A percentile compares a stretch with the other conserved stretches of the same genome.
Conservation (phyloP, 2,888 invertebrate genomes). For the Ischnura elegans region DNA sequence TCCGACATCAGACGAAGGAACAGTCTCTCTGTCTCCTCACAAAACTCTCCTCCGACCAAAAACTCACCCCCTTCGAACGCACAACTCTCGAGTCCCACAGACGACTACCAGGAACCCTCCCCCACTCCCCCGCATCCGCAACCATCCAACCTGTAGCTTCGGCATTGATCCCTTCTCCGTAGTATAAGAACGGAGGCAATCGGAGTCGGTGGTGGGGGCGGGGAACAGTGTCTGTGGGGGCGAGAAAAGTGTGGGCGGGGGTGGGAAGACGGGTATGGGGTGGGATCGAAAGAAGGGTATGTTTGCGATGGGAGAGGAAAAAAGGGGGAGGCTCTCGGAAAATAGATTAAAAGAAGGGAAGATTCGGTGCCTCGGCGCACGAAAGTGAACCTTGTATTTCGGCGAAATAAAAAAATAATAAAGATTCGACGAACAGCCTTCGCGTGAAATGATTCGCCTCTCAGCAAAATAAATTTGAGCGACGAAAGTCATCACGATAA, state of each 20-base stretch:
- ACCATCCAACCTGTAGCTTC: conserved; percentile 64
- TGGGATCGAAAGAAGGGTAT: background rate
- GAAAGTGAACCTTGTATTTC: background rate
- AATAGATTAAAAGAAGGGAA: background rate
- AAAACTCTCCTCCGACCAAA: background rate
- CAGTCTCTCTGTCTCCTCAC: background rate
- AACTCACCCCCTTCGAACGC: too few species aligned
- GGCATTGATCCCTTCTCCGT: conserved; percentile 54
- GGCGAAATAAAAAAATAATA: background rate
- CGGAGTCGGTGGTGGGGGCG: background rate
- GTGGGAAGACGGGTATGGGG: background rate
- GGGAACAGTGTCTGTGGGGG: background rate
- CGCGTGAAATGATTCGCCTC: too few species aligned
- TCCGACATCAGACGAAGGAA: background rate
- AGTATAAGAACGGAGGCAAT: conserved; percentile 32
- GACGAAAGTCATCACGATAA: too few species aligned
- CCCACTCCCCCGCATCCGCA: background rate
- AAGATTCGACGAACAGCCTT: too few species aligned
- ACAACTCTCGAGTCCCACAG: background rate
- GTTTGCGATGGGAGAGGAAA: background rate
- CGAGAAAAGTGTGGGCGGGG: too few species aligned
- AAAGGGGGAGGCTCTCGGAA: background rate
- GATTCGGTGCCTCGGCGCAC: background rate
- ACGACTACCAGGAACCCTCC: background rate
- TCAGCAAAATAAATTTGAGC: too few species aligned